A percentile compares a stretch with the other conserved stretches of the same genome.
Evolutionary conservation across 2,113 vertebrate genomes (phyloP).

Genomic region (Gadus chalcogrammus): DNA sequence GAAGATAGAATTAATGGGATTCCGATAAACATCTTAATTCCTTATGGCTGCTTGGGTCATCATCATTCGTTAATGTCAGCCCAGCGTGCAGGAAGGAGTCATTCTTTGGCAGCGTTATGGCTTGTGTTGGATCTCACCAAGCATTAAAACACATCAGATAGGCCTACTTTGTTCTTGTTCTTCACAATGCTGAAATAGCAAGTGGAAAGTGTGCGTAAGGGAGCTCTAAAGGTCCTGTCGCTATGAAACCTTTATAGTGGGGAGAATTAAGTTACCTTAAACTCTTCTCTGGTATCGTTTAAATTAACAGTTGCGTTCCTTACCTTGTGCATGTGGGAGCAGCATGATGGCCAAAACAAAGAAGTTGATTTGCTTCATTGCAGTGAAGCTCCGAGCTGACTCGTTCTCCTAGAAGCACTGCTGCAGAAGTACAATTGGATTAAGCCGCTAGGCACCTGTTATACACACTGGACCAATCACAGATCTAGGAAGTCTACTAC

Average conservation of each 20-base stretch:
- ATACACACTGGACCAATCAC: conserved; percentile 13
- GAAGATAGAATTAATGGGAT: no score
- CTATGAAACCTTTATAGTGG: neutral
- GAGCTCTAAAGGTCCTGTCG: no score
- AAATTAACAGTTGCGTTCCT: conserved; percentile 7
- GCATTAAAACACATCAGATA: neutral
- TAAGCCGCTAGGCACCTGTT: conserved; percentile 25
- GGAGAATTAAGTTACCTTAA: neutral
- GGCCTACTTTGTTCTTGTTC: no score
- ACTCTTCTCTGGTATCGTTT: no score
- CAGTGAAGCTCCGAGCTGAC: conserved; percentile 14
- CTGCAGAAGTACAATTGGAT: neutral
- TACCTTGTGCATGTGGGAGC: conserved; percentile 50
- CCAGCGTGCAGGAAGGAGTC: no score
- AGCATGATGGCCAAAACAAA: conserved; percentile 43
- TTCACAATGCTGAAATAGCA: no score
- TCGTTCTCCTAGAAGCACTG: conserved; percentile 11
- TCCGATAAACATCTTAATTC: no score
- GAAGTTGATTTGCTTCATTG: conserved; percentile 52
- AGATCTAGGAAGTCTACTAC: neutral
- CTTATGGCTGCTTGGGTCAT: no score
- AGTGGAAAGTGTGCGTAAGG: no score
- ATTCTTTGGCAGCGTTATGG: no score
- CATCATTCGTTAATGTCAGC: no score
- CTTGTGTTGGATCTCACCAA: no score